Percentiles rank a stretch among this genome's conserved stretches.
phyloP scores from a whole-genome alignment of 2,888 invertebrate species.

The Palloptera scutellata region DNA sequence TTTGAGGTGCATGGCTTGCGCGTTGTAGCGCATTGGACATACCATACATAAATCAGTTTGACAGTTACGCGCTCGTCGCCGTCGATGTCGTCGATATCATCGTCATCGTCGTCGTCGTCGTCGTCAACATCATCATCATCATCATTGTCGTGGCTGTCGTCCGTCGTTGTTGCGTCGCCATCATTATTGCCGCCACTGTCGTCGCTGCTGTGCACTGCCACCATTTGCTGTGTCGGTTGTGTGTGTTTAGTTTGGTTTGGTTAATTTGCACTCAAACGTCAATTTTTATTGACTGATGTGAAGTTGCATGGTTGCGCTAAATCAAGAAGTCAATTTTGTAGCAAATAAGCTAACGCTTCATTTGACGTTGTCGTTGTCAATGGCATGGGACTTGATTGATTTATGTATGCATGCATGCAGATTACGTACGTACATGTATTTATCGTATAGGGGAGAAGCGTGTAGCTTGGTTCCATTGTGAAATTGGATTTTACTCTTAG shows the following conservation, averaged over 20 bases:
- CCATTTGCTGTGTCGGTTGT: no score
- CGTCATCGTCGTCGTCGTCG: constrained; percentile 12
- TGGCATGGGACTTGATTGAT: background rate
- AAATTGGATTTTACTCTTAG: no score
- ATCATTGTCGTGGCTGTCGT: no score
- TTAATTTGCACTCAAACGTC: constrained; percentile 31
- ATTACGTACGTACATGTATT: no score
- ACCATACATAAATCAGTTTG: constrained; percentile 57
- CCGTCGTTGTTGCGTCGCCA: no score
- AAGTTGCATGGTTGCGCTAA: constrained; percentile 12
- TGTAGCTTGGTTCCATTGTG: no score
- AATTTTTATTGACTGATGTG: constrained; percentile 29
- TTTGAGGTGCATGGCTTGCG: background rate
- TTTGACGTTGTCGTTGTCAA: constrained; percentile 23
- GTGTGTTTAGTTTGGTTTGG: constrained; percentile 8
- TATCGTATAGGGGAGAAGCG: no score
- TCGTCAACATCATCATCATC: background rate
- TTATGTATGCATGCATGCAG: background rate
- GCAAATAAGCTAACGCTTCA: constrained; percentile 29
- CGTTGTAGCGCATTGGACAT: constrained; percentile 35
- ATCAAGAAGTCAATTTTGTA: constrained; percentile 27
- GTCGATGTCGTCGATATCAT: background rate
- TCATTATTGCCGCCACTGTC: no score
- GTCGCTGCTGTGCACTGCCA: no score
- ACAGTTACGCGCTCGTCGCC: constrained; percentile 43